Base-by-base conservation (phyloP, 2,888 invertebrate species). In the Sminthurinus aureus region DNA sequence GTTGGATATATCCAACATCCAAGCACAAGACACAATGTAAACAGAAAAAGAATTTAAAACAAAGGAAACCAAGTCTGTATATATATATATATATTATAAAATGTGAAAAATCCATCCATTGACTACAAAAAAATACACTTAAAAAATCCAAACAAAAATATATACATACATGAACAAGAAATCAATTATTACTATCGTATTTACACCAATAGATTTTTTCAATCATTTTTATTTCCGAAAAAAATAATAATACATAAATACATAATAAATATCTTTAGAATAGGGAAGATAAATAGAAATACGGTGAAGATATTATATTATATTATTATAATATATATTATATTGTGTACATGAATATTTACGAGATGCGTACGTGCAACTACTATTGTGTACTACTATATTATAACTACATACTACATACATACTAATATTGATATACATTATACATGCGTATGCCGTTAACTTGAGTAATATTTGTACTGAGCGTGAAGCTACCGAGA, bases 401-500 rank as follows among this genome's bases (percentile, higher is more conserved):
- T 38, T 15, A 58, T 12, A 12, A 38, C 38, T 38, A 38, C 38
- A 12, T 64, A 64, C 64, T 18, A 64, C 64, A 64, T 18, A 18
- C 15, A 18, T 64, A 64, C n/a, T n/a, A n/a, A n/a, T n/a, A n/a
- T n/a, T n/a, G n/a, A n/a, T n/a, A 64, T n/a, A 15, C 64, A 69
- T 12, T 58, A 58, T 69, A 69, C 69, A 22, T 69, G n/a, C 22
- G n/a, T 3, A 69, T 22, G n/a, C 20, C 22, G 11, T 69, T n/a
- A 69, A 69, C n/a, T n/a, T 69, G n/a, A 3, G n/a, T 69, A 69
- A 20, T 22, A 69, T 69, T 69, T 69, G n/a, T 69, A 69, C 67
- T 67, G 67, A 67, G 67, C 67, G 67, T n/a, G 58, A 58, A 58
- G 58, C 58, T 58, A 58, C 38, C 38, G 38, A 38, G 38, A 38